Conservation (phyloP, 2,888 invertebrate species). For the Brenthis hecate region DNA sequence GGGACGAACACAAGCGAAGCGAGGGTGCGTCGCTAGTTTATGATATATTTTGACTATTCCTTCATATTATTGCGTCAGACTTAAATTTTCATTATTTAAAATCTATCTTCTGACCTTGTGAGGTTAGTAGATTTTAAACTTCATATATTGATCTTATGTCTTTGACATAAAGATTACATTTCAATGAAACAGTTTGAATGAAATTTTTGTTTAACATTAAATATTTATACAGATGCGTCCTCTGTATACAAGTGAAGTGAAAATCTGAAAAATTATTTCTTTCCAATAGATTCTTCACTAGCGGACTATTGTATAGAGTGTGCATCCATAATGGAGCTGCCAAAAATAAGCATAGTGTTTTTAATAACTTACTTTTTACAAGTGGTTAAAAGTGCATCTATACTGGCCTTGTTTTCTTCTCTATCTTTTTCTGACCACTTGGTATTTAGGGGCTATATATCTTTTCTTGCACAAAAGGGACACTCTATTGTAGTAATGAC, state of each 20-base stretch:
- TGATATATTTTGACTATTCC: background rate
- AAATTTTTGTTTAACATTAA: conserved; percentile 30
- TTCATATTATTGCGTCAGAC: conserved; percentile 9
- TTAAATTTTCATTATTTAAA: conserved; percentile 20
- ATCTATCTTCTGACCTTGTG: conserved; percentile 23
- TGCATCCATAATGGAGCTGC: conserved; percentile 36
- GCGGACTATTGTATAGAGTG: conserved; percentile 43
- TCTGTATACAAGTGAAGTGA: conserved; percentile 8
- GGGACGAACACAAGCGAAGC: too few species aligned
- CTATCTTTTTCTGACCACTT: conserved; percentile 70
- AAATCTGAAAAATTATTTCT: conserved; percentile 36
- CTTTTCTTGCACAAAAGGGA: conserved; percentile 60
- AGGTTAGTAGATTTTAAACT: background rate
- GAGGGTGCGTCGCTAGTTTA: too few species aligned
- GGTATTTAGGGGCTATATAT: conserved; percentile 67
- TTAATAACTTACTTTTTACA: conserved; percentile 29
- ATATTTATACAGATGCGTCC: conserved; percentile 55
- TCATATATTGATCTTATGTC: background rate
- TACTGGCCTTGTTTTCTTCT: conserved; percentile 59
- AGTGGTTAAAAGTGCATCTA: conserved; percentile 35
- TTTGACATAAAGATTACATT: conserved; percentile 14
- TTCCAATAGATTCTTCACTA: conserved; percentile 42
- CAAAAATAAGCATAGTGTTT: conserved; percentile 30
- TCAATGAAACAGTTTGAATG: background rate
- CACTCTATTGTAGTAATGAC: conserved; percentile 72